Base-by-base conservation (phyloP, 2,888 invertebrate species). In the Nycteola revayana region DNA sequence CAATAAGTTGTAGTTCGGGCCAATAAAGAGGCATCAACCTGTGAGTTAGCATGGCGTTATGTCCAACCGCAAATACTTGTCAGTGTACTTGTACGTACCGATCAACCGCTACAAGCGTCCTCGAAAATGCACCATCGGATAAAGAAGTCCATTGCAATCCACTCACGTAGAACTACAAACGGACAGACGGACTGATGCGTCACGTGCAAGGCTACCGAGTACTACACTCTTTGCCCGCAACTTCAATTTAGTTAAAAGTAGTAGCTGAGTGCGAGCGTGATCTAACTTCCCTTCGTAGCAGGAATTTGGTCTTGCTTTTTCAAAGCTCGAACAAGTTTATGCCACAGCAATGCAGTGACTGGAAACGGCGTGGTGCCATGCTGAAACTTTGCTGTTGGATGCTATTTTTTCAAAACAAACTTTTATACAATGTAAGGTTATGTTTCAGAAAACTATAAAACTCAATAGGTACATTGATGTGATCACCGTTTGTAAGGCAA, bases 201-300 rank as follows among this genome's bases (percentile, higher is more conserved):
- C 80, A 80, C 81, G 81, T 80, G 69, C 70, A 66, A 21, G 14
- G 2, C 3, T 14, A 14, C 49, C 49, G 47, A 50, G 58, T 7
- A 7, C 21, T 61, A 66, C 67, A 66, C 75, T 75, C 75, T 72
- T 78, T 77, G 68, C 66, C 67, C 71, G 60, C 77, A 76, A 80
- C 77, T 84, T 79, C 81, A 86, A 87, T 87, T 84, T 84, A 78
- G 77, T 84, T 84, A 83, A 86, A 82, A 85, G 85, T 86, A 71
- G 70, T 65, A 66, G 68, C 72, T 69, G 73, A 80, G 79, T 76
- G 73, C 73, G 65, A 63, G 66, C 75, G 72, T 72, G 78, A 72
- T 75, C 74, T 67, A 72, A 73, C 76, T 78, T 67, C 53, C 53
- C 52, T 56, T 50, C 36, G 55, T 48, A 45, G 48, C 47, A 48